These are phyloP conservation scores for Rhagoletis pomonella DNA, from an alignment of 1,140 invertebrate genomes.

Conservation along the genomic window DNA sequence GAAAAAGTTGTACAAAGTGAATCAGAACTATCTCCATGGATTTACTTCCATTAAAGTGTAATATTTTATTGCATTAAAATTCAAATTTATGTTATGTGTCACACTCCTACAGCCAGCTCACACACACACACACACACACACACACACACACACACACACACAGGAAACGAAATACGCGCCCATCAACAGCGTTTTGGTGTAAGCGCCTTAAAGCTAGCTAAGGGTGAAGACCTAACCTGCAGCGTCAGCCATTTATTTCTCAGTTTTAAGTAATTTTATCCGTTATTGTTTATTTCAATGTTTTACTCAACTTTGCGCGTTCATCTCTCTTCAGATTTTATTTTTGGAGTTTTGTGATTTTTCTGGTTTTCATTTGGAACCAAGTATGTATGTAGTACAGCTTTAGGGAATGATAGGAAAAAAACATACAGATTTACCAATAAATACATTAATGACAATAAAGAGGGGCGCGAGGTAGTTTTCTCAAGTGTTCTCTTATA, in stretches of 20 bases:
- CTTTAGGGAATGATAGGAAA: too few relatives aligned
- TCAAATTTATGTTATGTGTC: conserved; percentile 19
- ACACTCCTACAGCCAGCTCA: neutral
- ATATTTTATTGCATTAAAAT: conserved; percentile 43
- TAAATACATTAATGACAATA: too few relatives aligned
- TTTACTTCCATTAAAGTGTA: neutral
- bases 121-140: neutral
- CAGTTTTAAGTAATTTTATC: neutral
- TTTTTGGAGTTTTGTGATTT: too few relatives aligned
- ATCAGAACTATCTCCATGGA: neutral
- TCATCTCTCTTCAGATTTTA: too few relatives aligned
- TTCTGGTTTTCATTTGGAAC: too few relatives aligned
- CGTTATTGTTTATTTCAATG: neutral
- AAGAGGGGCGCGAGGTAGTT: too few relatives aligned
- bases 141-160: neutral
- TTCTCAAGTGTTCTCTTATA: too few relatives aligned
- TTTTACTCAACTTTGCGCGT: neutral
- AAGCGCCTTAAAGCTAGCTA: neutral
- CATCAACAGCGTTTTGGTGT: neutral
- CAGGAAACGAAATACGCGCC: too few relatives aligned
- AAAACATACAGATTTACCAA: too few relatives aligned
- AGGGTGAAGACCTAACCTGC: too few relatives aligned
- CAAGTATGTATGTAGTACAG: too few relatives aligned
- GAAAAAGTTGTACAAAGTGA: neutral
- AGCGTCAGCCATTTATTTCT: neutral